Base-by-base conservation (phyloP, 2,888 invertebrate species). In the Caenorhabditis sp. region DNA sequence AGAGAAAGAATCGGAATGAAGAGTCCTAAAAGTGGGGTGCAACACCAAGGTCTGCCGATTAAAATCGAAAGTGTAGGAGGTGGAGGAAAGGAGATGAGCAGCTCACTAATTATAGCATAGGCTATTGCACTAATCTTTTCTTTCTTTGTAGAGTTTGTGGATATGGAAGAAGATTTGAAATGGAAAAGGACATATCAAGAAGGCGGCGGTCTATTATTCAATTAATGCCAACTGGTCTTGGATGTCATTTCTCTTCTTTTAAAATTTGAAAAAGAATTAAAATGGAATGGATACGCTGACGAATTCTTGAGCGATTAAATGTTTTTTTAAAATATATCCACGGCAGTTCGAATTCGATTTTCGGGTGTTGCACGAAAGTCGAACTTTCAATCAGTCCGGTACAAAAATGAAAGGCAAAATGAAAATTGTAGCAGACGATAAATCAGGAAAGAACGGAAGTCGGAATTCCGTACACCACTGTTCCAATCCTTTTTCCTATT, bases 1-100 rank as follows among this genome's bases (percentile, higher is more conserved):
- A 58, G 44, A 54, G 41, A 41, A 41, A 51, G 31, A 28, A 66
- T 31, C 31, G 12, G 16, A 28, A 49, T 2, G 1, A 44, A n/a
- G 47, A 35, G 31, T 19, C 19, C 22, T 14, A 28, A 54, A 35
- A 28, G 58, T 28, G 47, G 31, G 47, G 59, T 28, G 59, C 72
- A 72, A 22, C 22, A 70, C 47, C 44, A 47, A 31, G 72, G 72
- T 59, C 59, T 59, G 59, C 59, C 19, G 61, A 61, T 72, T 59
- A 72, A 72, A 72, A 49, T 49, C 35, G 10, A 41, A 41, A 54
- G 61, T 64, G 51, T 64, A 54, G 56, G 49, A 54, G 61, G 63
- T 5, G 38, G 12, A 38, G 38, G 12, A n/a, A 47, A 51, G n/a
- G n/a, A 31, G 28, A 38, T n/a, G 19, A 69, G 16, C 41, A 1